Evolutionary conservation across 2,797 vertebrate species (phyloP).

Genomic region (Poecilia wingei): DNA sequence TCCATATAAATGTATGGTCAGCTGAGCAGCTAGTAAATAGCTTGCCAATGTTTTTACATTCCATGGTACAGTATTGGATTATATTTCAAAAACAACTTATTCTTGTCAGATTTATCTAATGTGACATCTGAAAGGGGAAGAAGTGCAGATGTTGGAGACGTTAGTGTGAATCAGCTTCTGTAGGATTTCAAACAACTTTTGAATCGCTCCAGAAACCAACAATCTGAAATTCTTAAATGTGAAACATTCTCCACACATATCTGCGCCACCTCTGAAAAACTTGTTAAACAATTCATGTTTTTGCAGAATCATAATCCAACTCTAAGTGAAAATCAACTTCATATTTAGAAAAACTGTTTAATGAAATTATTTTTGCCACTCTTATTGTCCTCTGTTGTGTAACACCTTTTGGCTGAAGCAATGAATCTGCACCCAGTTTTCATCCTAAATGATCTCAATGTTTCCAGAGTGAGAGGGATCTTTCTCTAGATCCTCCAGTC

Average conservation of each 20-base stretch:
- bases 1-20: background rate
- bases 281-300: background rate
- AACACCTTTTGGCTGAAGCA: background rate
- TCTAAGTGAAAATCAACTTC: background rate
- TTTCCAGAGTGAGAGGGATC: background rate
- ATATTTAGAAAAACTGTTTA: background rate
- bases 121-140: background rate
- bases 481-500: background rate
- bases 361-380: background rate
- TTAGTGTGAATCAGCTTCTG: background rate
- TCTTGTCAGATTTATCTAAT: background rate
- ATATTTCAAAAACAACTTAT: background rate
- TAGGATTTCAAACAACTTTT: background rate
- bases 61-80: background rate
- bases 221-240: background rate
- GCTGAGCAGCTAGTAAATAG: background rate
- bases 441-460: background rate
- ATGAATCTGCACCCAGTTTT: background rate
- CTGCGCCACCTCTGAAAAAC: background rate
- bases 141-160: background rate
- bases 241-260: background rate
- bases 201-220: background rate
- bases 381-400: background rate
- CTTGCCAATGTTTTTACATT: background rate
- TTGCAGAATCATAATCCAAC: background rate